Conservation (phyloP, 2,888 invertebrate genomes). For the Drosophila anceps region DNA sequence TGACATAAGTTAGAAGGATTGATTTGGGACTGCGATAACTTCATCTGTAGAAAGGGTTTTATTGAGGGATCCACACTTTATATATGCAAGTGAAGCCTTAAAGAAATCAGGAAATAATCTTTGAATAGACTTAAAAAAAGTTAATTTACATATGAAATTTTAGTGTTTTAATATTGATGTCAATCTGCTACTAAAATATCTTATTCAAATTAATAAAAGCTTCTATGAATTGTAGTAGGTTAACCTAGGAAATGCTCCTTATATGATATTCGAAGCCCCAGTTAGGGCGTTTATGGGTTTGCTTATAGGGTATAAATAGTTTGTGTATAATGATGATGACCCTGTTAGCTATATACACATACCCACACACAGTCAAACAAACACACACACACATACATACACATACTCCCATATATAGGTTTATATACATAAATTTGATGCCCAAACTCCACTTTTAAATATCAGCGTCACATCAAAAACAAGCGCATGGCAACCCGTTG, state of each 20-base stretch:
- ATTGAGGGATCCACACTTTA: not conserved
- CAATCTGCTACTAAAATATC: not conserved
- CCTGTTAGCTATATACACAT: not conserved
- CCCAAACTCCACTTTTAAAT: constrained; percentile 73
- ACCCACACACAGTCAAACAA: not conserved
- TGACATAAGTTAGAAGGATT: not conserved
- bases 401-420: not conserved
- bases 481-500: constrained; percentile 59
- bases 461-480: constrained; percentile 77
- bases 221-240: not conserved
- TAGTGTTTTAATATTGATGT: not conserved
- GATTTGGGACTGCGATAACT: not conserved
- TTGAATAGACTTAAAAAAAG: no score
- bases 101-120: no score
- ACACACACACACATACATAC: not conserved
- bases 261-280: no score
- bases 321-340: constrained; percentile 29
- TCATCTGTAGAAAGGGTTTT: not conserved
- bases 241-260: not conserved
- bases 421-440: constrained; percentile 54
- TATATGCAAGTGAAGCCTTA: not conserved
- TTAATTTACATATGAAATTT: not conserved
- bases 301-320: constrained; percentile 42
- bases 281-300: not conserved
- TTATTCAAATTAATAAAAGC: no score